Percentiles rank a stretch among this genome's conserved stretches.
Evolutionary conservation across 2,888 invertebrate genomes (phyloP).

Genomic region (Spialia ferax): DNA sequence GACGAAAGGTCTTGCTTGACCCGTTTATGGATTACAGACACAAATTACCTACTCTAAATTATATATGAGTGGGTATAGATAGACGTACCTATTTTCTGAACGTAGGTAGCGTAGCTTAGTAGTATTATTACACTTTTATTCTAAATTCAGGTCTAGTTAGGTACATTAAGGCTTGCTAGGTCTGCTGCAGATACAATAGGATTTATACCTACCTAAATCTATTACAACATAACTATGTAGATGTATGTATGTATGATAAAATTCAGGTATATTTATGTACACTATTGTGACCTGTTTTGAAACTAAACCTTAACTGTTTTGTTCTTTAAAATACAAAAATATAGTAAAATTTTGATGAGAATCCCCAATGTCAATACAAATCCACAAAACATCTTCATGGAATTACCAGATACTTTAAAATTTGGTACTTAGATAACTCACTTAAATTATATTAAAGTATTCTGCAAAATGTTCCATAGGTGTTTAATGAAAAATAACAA

Average conservation of each 20-base stretch:
- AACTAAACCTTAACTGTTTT: background rate
- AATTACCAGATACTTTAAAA: no score
- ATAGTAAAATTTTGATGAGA: background rate
- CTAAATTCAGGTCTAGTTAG: no score
- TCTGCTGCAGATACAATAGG: background rate
- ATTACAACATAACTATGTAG: no score
- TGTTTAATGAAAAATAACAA: background rate
- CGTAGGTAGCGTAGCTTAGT: no score
- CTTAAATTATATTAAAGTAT: background rate
- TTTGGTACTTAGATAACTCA: no score
- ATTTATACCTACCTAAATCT: background rate
- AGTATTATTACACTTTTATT: no score
- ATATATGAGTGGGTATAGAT: no score
- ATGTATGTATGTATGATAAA: constrained; percentile 12
- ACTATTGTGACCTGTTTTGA: constrained; percentile 27
- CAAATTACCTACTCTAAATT: no score
- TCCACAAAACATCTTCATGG: background rate
- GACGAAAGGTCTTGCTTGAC: no score
- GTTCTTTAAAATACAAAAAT: background rate
- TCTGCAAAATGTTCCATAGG: no score
- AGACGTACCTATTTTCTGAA: no score
- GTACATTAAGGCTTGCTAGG: background rate
- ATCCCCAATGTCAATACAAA: background rate
- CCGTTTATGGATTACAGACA: no score
- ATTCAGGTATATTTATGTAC: constrained; percentile 10